phyloP scores from a whole-genome alignment of 2,113 vertebrate species.

The Hemibagrus wyckioides region DNA sequence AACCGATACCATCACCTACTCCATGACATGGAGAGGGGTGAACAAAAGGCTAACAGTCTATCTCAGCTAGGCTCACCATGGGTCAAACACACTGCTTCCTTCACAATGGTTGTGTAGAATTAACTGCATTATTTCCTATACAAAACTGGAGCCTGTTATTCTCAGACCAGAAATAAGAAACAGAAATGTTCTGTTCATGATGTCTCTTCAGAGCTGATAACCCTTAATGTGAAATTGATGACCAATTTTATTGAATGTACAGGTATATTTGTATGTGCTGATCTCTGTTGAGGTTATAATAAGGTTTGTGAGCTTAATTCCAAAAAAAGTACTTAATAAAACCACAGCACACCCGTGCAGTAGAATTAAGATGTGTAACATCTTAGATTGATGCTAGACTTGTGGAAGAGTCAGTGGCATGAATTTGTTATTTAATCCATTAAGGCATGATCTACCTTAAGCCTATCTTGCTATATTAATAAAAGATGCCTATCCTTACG shows the following conservation, averaged over 20 bases:
- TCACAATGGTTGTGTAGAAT: conserved; percentile 73
- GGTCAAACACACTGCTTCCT: conserved; percentile 63
- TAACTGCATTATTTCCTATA: conserved; percentile 53
- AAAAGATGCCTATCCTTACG: background rate
- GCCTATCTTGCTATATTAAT: background rate
- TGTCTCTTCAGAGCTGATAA: background rate
- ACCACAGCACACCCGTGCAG: background rate
- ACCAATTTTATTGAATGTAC: background rate
- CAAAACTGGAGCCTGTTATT: conserved; percentile 54
- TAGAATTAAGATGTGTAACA: background rate
- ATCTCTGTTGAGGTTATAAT: background rate
- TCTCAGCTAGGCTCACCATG: conserved; percentile 62
- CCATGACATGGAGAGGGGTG: conserved; percentile 59
- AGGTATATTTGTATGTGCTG: background rate
- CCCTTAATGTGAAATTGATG: no score
- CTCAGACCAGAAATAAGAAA: conserved; percentile 36
- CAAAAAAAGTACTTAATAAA: background rate
- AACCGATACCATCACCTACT: conserved; percentile 66
- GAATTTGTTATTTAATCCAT: background rate
- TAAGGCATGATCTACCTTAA: background rate
- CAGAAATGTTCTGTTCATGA: no score
- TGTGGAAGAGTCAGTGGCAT: background rate
- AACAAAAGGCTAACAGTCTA: conserved; percentile 71
- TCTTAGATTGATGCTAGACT: background rate
- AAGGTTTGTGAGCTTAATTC: background rate